Evolutionary conservation across 2,797 vertebrate genomes (phyloP).

Genomic region (Mareca strepera): DNA sequence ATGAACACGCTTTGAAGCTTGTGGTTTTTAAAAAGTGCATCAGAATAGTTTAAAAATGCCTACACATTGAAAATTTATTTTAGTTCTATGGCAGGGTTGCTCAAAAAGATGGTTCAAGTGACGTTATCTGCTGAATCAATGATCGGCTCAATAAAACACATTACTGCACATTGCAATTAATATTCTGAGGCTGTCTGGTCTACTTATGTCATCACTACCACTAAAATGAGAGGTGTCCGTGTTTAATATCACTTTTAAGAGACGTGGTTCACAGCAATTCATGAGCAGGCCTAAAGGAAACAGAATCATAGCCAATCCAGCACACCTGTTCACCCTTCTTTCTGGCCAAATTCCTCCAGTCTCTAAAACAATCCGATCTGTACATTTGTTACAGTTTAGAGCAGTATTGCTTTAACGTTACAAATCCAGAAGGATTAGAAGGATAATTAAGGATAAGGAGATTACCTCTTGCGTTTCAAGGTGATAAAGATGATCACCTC

Average conservation of each 20-base stretch:
- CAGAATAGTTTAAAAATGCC: background rate
- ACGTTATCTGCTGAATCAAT: background rate
- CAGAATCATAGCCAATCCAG: rapidly evolving
- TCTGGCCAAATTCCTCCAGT: background rate
- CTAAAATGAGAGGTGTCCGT: background rate
- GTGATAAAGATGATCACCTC: background rate
- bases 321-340: background rate
- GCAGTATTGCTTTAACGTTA: background rate
- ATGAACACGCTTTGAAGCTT: background rate
- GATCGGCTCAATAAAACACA: background rate
- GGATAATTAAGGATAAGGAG: constrained; percentile 21
- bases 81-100: background rate
- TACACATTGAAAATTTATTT: background rate
- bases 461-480: constrained; percentile 23
- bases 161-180: background rate
- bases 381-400: background rate
- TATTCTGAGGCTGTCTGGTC: constrained; percentile 9
- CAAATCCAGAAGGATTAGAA: background rate
- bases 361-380: background rate
- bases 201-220: background rate
- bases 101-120: background rate
- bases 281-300: background rate
- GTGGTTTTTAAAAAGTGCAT: background rate
- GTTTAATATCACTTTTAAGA: background rate
- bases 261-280: background rate